Evolutionary conservation across 1,140 invertebrate genomes (phyloP), one percentile per base, ranked within the genome.

Genomic region (Platyura marginata): DNA sequence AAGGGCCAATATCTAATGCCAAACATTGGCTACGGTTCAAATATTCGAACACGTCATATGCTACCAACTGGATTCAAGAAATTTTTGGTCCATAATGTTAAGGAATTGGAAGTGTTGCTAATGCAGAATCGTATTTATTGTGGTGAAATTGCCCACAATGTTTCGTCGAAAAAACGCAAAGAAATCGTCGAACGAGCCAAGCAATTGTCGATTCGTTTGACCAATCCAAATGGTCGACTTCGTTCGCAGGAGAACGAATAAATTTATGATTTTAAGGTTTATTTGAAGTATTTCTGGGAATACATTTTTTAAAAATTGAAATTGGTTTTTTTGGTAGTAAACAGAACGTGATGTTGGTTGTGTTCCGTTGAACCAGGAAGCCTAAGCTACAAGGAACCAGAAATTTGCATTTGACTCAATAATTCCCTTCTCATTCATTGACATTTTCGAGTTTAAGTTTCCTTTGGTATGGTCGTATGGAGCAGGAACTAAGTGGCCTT

Each of bases 1-100:
- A 98, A 98, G 79, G 96, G 96, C 20, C 91, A 97, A 61, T 93
- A 85, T 59, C 69, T 90, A 66, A 98, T 99, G 95, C 96, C 96
- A 35, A 94, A 84, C 57, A 96, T 99, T 69, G 96, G 95, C 81
- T 98, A 97, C 66, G 94, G 96, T 55, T 90, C 89, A 48, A 86
- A 83, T 59, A 85, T 88, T 59, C 86, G 82, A 54, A 95, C 91
- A 32, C 81, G 79, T 62, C 91, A 98, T 62, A 88, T 98, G 79
- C 75, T 97, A 33, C 94, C 93, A 34, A 96, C 90, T 67, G 93
- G 93, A 44, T 98, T 98, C 74, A 78, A 82, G 43, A 98, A 98
- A 68, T 91, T 72, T 43, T 51, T 71, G 32, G 66, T 72, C 10
- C 69, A 72, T 64, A 72, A 72, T 46, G 68, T 72, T 23, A 57